A percentile compares a stretch with the other conserved stretches of the same genome.
Conservation (phyloP, 2,888 invertebrate species). For the Epicampocera succincta region DNA sequence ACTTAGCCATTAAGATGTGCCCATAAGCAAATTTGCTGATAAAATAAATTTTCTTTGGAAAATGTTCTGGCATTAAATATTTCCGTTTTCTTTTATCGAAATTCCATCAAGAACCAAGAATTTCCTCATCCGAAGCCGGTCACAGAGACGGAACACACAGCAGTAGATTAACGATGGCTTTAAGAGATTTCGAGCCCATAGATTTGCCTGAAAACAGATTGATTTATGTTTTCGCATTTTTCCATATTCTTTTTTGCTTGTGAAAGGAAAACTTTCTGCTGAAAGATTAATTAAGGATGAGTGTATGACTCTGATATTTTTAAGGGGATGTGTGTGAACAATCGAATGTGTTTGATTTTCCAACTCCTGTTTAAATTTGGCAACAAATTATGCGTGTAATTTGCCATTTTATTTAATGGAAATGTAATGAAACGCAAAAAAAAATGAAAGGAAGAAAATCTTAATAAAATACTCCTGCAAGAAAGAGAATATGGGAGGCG, state of each 20-base stretch:
- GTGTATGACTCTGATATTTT: background rate
- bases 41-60: too few relatives aligned
- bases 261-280: constrained; percentile 1
- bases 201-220: constrained; percentile 24
- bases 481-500: constrained; percentile 54
- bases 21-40: too few relatives aligned
- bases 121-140: too few relatives aligned
- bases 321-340: background rate
- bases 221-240: constrained; percentile 27
- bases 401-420: constrained; percentile 80
- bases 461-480: background rate
- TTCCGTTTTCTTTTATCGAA: too few relatives aligned
- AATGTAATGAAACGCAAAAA: constrained; percentile 79
- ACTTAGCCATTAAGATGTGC: too few relatives aligned
- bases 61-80: too few relatives aligned
- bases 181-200: constrained; percentile 14
- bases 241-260: constrained; percentile 10
- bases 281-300: constrained; percentile 18
- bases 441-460: constrained; percentile 48
- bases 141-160: background rate
- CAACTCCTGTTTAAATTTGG: constrained; percentile 34
- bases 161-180: constrained; percentile 54
- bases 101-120: too few relatives aligned
- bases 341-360: constrained; percentile 51
- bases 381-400: constrained; percentile 80